Base-by-base conservation (phyloP, 2,888 invertebrate species). In the Mallateleia sp. region DNA sequence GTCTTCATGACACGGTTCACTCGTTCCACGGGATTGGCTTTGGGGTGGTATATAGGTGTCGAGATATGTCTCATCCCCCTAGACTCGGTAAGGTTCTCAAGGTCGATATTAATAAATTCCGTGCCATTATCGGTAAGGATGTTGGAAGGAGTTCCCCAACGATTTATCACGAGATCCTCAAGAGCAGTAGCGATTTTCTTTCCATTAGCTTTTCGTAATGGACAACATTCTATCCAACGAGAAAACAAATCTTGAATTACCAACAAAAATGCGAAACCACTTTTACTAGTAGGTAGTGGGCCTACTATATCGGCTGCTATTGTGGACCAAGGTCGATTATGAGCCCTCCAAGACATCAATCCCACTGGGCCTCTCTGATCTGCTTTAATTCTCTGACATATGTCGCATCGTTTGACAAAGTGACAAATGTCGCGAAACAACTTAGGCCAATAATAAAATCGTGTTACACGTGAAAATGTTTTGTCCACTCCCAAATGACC, bases 41-140 rank as follows among this genome's bases (percentile, higher is more conserved):
- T n/a, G 9, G 54, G 54, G 22, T 54, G 54, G 18, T 54, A 54
- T 15, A 62, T 18, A 18, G 79, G 79, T 6, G 69, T 79, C 1
- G 69, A 32, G 1, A 18, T 14, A 20, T 66, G 72, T 32, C 3
- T 11, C 18, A 62, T 62, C 9, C 74, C 45, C 7, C 7, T 0
- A 11, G 15, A 20, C 4, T n/a, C 14, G 6, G 74, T 50, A 3
- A 74, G 45, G 1, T 62, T n/a, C 6, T 34, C 24, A 1, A 85
- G 4, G 18, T 25, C 52, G 4, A n/a, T 54, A 58, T 87, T 85
- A 0, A 71, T 71, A 56, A 89, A 90, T 34, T 90, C 87, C 2
- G 86, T 85, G 0, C 91, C 91, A 60, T 91, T 90, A 50, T 92
- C 92, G 0, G 77, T 82, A 0, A 91, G 50, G 2, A 91, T 34